These are phyloP conservation scores for Malthinus flaveolus DNA, from an alignment of 2,888 invertebrate species.

Conservation along the genomic window DNA sequence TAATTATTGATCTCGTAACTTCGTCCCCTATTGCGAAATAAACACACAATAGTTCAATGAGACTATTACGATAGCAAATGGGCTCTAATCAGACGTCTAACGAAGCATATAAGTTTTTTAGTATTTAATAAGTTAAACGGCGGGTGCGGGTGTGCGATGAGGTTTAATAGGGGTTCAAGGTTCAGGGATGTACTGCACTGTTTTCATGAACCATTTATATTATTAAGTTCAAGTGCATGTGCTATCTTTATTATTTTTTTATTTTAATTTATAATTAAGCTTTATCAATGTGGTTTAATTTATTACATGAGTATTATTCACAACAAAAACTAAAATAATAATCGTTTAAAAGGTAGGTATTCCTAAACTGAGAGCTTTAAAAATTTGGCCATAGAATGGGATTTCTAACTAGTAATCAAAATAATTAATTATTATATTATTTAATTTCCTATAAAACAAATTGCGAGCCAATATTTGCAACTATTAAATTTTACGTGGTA, in stretches of 20 bases:
- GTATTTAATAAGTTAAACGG: conserved; percentile 33
- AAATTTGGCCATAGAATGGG: too few species aligned
- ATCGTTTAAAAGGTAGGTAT: background rate
- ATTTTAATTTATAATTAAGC: conserved; percentile 1
- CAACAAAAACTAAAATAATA: background rate
- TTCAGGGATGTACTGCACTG: conserved; percentile 12
- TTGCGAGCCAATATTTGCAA: too few species aligned
- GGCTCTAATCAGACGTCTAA: conserved; percentile 31
- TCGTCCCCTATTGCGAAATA: conserved; percentile 31
- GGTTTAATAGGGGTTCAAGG: conserved; percentile 21
- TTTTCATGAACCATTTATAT: conserved; percentile 17
- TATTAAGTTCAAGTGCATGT: conserved; percentile 16
- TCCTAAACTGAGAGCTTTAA: too few species aligned
- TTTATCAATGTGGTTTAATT: background rate
- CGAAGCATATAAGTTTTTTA: conserved; percentile 35
- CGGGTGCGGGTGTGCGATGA: conserved; percentile 26
- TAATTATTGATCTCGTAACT: conserved; percentile 5
- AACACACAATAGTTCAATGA: conserved; percentile 27
- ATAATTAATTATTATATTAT: too few species aligned
- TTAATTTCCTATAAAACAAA: too few species aligned
- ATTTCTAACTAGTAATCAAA: too few species aligned
- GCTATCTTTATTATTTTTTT: conserved; percentile 8
- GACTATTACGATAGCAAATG: conserved; percentile 24
- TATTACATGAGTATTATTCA: background rate
- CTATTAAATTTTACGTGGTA: too few species aligned